Percentiles rank a stretch among this genome's conserved stretches.
phyloP scores from a whole-genome alignment of 2,113 vertebrate species.

The Pluvialis apricaria region DNA sequence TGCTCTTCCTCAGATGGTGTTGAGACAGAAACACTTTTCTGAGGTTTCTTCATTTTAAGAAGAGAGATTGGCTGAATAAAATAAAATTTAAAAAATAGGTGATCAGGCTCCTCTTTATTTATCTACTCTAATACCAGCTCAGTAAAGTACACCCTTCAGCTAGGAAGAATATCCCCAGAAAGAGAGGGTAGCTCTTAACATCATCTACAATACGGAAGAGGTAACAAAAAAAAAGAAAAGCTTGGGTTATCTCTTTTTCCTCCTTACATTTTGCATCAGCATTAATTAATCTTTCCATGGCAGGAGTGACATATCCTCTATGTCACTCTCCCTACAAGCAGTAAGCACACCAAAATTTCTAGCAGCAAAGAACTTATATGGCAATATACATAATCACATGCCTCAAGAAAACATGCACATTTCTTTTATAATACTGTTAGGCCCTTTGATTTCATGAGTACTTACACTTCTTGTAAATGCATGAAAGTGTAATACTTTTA shows the following conservation, averaged over 20 bases:
- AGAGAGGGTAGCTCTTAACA: background rate
- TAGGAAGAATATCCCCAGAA: background rate
- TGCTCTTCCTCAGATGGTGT: background rate
- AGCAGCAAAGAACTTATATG: conserved; percentile 28
- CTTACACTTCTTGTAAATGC: background rate
- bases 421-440: background rate
- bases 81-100: background rate
- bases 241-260: background rate
- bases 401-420: background rate
- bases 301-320: conserved; percentile 12
- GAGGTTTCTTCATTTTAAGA: background rate
- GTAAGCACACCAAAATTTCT: background rate
- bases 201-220: background rate
- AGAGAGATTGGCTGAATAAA: background rate
- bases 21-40: background rate
- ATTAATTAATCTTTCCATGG: conserved; percentile 24
- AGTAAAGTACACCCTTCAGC: background rate
- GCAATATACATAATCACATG: conserved; percentile 24
- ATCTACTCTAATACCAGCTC: background rate
- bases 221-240: background rate
- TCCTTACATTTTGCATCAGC: conserved; percentile 22
- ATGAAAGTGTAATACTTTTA: conserved; percentile 6
- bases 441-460: background rate
- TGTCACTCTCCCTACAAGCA: conserved; percentile 28
- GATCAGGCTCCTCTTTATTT: background rate